Evolutionary conservation across 2,797 vertebrate species (phyloP).

Genomic region (Xiphorhynchus erythropygius): DNA sequence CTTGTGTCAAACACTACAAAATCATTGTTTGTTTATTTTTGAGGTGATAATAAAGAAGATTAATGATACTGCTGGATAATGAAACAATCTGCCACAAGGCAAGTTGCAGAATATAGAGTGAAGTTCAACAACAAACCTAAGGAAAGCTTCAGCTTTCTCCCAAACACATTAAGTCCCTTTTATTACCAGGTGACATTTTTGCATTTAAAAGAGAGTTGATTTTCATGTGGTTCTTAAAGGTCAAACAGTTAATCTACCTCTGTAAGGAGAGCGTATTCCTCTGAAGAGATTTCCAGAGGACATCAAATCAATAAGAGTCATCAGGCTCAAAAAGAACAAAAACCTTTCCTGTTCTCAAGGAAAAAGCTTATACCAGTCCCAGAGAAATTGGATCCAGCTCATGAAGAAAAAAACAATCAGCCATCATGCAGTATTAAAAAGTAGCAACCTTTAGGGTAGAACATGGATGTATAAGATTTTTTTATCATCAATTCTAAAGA

Average conservation of each 20-base stretch:
- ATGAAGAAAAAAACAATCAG: neutral
- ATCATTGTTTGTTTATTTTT: conserved; percentile 83
- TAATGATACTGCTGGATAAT: conserved; percentile 78
- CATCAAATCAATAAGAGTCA: conserved; percentile 64
- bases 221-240: conserved; percentile 63
- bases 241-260: conserved; percentile 68
- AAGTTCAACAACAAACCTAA: conserved; percentile 24
- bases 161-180: conserved; percentile 60
- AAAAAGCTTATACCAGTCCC: neutral
- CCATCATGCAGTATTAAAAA: neutral
- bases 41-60: conserved; percentile 84
- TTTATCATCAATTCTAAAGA: neutral
- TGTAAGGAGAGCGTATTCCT: conserved; percentile 22
- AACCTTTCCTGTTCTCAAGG: conserved; percentile 8
- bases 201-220: conserved; percentile 60
- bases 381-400: neutral
- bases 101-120: conserved; percentile 73
- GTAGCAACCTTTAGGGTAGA: neutral
- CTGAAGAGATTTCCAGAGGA: conserved; percentile 64
- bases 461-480: neutral
- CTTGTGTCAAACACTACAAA: conserved; percentile 80
- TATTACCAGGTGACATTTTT: conserved; percentile 61
- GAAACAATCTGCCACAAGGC: conserved; percentile 79
- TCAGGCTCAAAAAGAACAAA: conserved; percentile 55
- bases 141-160: conserved; percentile 41